Conservation (phyloP, 2,888 invertebrate genomes). For the Drosophila neotestacea region DNA sequence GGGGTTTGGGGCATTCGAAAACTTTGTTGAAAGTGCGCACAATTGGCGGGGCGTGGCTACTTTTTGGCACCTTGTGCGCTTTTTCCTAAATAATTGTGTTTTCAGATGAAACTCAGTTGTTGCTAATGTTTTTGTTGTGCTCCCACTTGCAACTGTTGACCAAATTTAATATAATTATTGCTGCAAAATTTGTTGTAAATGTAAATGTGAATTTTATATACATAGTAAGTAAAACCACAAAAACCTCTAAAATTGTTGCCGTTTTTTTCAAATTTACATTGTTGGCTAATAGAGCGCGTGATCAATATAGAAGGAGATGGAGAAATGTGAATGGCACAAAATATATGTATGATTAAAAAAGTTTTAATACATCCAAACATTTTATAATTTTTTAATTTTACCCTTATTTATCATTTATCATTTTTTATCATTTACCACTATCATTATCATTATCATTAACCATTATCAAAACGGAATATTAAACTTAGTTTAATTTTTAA, state of each 20-base stretch:
- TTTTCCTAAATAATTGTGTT: constrained; percentile 51
- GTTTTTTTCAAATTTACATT: constrained; percentile 27
- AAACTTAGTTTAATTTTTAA: not conserved
- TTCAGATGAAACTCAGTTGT: constrained; percentile 28
- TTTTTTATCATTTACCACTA: not conserved
- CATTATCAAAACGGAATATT: not conserved
- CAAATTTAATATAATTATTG: constrained; percentile 38
- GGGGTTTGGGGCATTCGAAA: constrained; percentile 5
- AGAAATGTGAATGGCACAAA: not conserved
- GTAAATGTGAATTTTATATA: constrained; percentile 42
- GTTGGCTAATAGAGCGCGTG: constrained; percentile 11
- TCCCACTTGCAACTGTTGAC: constrained; percentile 10
- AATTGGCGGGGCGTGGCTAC: constrained; percentile 31
- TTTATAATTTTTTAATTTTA: not conserved
- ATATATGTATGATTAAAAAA: not conserved
- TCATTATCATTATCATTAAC: not conserved
- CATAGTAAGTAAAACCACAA: constrained; percentile 33
- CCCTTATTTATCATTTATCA: not conserved
- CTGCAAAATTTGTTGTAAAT: constrained; percentile 21
- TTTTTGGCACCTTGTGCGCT: constrained; percentile 33
- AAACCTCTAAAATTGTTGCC: constrained; percentile 27
- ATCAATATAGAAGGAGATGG: not conserved
- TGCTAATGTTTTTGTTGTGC: constrained; percentile 12
- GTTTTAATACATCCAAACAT: not conserved
- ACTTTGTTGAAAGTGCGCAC: constrained; percentile 41